Percentiles rank a stretch among this genome's conserved stretches.
Conservation (phyloP, 2,797 vertebrate species). For the Propithecus deckenii region DNA sequence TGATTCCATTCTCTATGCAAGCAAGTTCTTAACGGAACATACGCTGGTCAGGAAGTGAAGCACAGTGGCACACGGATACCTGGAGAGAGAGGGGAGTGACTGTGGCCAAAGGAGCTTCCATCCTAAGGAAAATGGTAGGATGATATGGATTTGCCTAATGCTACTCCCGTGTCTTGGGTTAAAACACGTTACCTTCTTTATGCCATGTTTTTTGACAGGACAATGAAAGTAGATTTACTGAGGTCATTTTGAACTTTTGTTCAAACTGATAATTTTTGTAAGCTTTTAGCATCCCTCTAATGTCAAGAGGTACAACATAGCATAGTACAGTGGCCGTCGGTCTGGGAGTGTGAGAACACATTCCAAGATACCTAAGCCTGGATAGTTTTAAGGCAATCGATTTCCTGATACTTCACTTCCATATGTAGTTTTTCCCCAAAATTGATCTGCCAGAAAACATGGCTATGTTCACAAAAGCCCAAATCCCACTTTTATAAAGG, state of each 20-base stretch:
- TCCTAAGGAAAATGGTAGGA: background rate
- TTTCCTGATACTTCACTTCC: background rate
- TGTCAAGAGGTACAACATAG: background rate
- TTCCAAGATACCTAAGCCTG: background rate
- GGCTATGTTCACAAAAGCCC: background rate
- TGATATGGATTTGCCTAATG: background rate
- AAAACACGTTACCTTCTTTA: background rate
- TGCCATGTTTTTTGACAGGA: background rate
- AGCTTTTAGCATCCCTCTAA: background rate
- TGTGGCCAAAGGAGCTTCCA: background rate
- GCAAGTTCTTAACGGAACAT: background rate
- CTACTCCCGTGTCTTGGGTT: background rate
- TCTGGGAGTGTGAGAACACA: background rate
- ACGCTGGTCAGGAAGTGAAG: background rate
- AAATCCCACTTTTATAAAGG: background rate
- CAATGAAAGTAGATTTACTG: background rate
- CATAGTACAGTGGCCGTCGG: background rate
- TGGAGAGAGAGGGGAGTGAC: background rate
- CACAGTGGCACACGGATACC: rapidly evolving
- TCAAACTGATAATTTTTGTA: background rate
- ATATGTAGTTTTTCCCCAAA: background rate
- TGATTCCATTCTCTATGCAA: background rate
- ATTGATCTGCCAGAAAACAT: background rate
- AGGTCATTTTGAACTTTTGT: background rate
- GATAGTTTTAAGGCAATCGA: background rate